These are phyloP conservation scores for Agyllia agylla DNA, from an alignment of 2,888 invertebrate genomes.

Conservation along the genomic window DNA sequence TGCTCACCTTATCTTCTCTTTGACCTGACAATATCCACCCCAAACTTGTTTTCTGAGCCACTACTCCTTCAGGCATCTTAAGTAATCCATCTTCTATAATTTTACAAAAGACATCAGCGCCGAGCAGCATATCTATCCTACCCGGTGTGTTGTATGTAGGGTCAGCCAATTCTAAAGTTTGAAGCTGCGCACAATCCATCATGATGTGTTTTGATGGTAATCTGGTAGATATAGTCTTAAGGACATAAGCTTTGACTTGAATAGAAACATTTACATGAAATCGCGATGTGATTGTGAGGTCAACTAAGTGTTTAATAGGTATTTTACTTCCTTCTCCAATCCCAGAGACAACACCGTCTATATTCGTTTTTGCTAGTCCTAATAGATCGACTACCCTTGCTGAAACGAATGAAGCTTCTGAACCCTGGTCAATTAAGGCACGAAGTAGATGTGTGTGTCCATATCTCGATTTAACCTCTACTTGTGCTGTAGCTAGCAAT, in stretches of 20 bases:
- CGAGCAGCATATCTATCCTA: conserved; percentile 62
- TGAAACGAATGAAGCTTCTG: conserved; percentile 76
- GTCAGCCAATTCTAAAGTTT: conserved; percentile 55
- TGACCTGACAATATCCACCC: conserved; percentile 60
- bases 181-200: conserved; percentile 34
- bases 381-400: conserved; percentile 66
- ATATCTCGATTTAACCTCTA: conserved; percentile 47
- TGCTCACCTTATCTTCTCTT: not conserved
- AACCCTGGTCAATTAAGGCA: conserved; percentile 77
- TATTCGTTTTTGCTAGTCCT: conserved; percentile 52
- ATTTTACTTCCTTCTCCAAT: conserved; percentile 61
- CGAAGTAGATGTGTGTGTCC: conserved; percentile 64
- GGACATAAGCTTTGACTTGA: conserved; percentile 50
- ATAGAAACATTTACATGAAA: conserved; percentile 2
- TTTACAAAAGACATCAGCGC: conserved; percentile 69
- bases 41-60: conserved; percentile 71
- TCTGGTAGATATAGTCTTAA: conserved; percentile 57
- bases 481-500: conserved; percentile 39
- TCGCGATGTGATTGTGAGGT: conserved; percentile 26
- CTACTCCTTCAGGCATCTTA: conserved; percentile 50
- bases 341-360: conserved; percentile 68
- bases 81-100: conserved; percentile 71
- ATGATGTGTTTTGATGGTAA: conserved; percentile 49
- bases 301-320: conserved; percentile 57
- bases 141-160: conserved; percentile 51